Evolutionary conservation across 1,140 invertebrate genomes (phyloP).

Genomic region (Drosophila bocqueti): DNA sequence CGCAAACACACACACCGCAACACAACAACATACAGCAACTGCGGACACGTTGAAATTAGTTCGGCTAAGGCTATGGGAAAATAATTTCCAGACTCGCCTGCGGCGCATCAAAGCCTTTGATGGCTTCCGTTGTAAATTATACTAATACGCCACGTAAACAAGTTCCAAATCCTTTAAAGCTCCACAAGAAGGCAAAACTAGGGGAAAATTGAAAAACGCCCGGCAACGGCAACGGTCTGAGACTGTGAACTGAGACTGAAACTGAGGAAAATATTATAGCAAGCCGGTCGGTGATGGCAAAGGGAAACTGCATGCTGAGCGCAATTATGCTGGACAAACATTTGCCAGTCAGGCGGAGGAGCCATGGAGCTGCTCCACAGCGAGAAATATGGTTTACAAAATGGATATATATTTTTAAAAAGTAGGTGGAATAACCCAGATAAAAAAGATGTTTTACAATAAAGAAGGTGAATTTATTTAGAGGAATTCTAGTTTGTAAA

Average conservation of each 20-base stretch:
- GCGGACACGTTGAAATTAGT: constrained; percentile 60
- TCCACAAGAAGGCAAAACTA: constrained; percentile 37
- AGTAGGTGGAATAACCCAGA: neutral
- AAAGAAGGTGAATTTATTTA: too few relatives aligned
- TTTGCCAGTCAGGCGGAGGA: constrained; percentile 61
- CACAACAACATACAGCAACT: constrained; percentile 19
- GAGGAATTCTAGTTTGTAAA: too few relatives aligned
- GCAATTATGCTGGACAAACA: constrained; percentile 84
- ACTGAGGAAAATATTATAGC: constrained; percentile 28
- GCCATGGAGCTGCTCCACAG: constrained; percentile 3
- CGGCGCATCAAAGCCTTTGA: constrained; percentile 73
- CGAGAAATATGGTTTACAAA: neutral
- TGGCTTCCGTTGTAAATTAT: constrained; percentile 78
- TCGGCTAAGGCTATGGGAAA: constrained; percentile 64
- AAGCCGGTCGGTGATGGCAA: constrained; percentile 24
- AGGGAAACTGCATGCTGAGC: constrained; percentile 79
- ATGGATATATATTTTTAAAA: neutral
- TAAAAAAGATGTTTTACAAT: neutral
- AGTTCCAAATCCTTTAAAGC: constrained; percentile 79
- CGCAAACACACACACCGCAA: constrained; percentile 23
- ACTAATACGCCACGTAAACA: constrained; percentile 81
- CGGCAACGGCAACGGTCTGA: constrained; percentile 19
- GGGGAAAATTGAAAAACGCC: constrained; percentile 52
- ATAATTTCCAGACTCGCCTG: constrained; percentile 68
- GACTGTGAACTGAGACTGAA: constrained; percentile 6